Base-by-base conservation (phyloP, 2,797 vertebrate species). In the Phalanger gymnotis region DNA sequence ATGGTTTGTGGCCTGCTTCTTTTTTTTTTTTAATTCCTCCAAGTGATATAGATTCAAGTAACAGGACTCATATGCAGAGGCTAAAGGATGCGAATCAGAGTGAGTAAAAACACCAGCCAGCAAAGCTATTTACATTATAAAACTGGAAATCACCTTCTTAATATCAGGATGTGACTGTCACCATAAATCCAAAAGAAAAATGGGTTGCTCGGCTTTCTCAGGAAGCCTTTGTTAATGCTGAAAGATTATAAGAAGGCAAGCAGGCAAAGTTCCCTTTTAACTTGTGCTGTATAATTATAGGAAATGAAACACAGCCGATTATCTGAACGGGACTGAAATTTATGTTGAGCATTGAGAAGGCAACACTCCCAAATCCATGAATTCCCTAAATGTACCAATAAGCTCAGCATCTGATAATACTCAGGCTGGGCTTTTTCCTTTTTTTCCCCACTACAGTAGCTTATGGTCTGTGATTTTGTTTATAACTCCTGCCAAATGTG, bases 401-500 rank as follows among this genome's bases (percentile, higher is more conserved):
- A 54, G 73, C 57, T 95, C 57, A 93, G 61, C 95, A 58, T 92
- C 96, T 95, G 96, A 93, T 93, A 97, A 91, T 90, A 16, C 34
- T 87, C 66, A 57, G 16, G 54, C 12, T 0, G 12, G 31, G 53
- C n/a, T 2, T 95, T 96, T 34, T 91, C 96, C 96, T 97, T 53
- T 93, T 94, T 92, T 93, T 3, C 31, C 9, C 34, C 14, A 22
- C 40, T 12, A 25, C 2, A 51, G 91, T 97, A 92, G 58, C 93
- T 97, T 95, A 94, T 56, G 73, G 89, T 52, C 90, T 96, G 52
- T 93, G 89, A 95, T 96, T 90, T 90, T 96, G 94, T 92, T 97
- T 95, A 93, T 27, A 95, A 95, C 92, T 91, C n/a, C 96, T 96
- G 96, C 96, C 95, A 98, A 92, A 95, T 95, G 91, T 54, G 96